phyloP scores from a whole-genome alignment of 2,888 invertebrate species.

The Rugalucina vietnamica region DNA sequence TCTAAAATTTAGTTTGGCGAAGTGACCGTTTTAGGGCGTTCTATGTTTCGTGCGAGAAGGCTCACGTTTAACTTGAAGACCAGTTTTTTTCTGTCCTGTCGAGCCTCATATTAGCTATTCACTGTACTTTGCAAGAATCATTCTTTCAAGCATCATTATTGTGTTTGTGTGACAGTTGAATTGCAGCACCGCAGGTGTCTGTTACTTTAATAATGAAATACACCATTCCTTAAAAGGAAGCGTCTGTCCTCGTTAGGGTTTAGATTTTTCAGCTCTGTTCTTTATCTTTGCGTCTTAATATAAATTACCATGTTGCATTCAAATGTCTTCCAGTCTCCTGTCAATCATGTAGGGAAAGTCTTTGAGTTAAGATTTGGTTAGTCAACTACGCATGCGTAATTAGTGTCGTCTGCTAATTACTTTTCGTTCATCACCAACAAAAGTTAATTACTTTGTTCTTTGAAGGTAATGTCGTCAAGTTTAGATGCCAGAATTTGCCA shows the following conservation, averaged over 20 bases:
- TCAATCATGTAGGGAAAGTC: conserved; percentile 50
- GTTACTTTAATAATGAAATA: conserved; percentile 4
- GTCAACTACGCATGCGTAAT: conserved; percentile 59
- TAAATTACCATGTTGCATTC: conserved; percentile 16
- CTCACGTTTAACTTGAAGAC: too few relatives aligned
- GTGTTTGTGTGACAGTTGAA: too few relatives aligned
- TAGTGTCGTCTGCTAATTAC: conserved; percentile 51
- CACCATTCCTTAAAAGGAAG: conserved; percentile 2
- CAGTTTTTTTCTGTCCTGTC: too few relatives aligned
- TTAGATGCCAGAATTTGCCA: neutral
- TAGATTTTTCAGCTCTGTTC: conserved; percentile 2
- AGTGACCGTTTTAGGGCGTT: too few relatives aligned
- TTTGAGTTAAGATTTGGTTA: conserved; percentile 55
- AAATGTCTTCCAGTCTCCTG: conserved; percentile 13
- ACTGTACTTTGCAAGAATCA: too few relatives aligned
- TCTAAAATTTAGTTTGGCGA: too few relatives aligned
- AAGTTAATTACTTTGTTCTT: conserved; percentile 61
- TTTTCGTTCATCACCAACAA: conserved; percentile 56
- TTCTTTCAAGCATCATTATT: too few relatives aligned
- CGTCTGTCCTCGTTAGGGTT: neutral
- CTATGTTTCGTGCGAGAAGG: too few relatives aligned
- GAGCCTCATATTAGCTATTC: too few relatives aligned
- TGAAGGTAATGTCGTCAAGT: conserved; percentile 22
- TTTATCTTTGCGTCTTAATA: conserved; percentile 7
- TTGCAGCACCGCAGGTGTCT: neutral